phyloP scores from a whole-genome alignment of 2,888 invertebrate species.

The Carpatolechia fugitivella region DNA sequence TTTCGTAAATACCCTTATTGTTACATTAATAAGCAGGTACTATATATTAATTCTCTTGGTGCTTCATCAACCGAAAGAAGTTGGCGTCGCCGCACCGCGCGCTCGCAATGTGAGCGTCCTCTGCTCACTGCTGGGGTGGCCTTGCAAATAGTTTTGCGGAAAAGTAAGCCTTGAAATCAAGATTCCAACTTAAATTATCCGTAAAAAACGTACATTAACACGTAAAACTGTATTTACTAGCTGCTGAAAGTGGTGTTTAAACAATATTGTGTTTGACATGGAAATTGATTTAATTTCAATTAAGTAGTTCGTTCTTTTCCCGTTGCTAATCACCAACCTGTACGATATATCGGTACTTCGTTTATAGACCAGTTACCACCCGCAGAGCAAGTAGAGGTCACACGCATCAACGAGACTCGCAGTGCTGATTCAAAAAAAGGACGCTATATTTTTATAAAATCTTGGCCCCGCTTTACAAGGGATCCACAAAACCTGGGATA shows the following conservation, averaged over 20 bases:
- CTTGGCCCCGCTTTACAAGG: constrained; percentile 73
- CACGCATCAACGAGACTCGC: not conserved
- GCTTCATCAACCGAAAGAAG: constrained; percentile 27
- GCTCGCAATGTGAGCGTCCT: not conserved
- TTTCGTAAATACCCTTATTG: constrained; percentile 37
- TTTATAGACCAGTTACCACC: no score
- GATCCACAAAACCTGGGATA: constrained; percentile 66
- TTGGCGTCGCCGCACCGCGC: not conserved
- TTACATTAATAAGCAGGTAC: constrained; percentile 68
- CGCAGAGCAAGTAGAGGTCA: not conserved
- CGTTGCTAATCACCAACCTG: no score
- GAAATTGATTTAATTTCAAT: no score
- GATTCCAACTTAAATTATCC: not conserved
- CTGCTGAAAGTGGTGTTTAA: no score
- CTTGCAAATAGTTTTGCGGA: no score
- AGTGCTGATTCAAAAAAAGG: constrained; percentile 18
- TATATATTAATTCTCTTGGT: constrained; percentile 54
- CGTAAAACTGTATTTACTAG: no score
- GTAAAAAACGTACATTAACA: no score
- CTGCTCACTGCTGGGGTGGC: no score
- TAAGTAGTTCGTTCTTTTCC: no score
- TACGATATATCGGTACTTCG: no score
- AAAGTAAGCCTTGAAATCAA: no score
- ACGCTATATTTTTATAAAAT: constrained; percentile 60
- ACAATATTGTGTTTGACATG: no score